Base-by-base conservation (phyloP, 2,888 invertebrate genomes). In the Ligdia adustata region DNA sequence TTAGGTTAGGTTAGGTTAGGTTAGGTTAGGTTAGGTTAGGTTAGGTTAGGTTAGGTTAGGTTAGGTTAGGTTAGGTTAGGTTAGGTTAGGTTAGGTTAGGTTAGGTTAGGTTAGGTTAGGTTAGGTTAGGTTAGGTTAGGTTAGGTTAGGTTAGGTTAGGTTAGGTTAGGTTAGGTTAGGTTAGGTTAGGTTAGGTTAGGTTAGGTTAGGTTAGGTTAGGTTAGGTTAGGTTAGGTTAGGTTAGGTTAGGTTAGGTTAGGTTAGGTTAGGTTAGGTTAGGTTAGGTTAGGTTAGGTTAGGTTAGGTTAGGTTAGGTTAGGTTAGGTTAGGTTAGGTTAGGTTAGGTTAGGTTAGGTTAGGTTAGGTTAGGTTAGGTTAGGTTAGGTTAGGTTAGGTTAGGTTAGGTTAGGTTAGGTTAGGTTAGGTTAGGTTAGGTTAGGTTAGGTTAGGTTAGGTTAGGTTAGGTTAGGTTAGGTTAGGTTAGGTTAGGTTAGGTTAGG, bases 391-490 rank as follows among this genome's bases (percentile, higher is more conserved):
- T 39, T 33, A 39, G 40, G 46, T 39, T 46, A 40, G 46, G 39
- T 45, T 31, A 39, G 31, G 38, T 39, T 45, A 39, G 39, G 45
- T 45, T 45, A 45, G 37, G 31, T 31, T 31, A 31, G 43, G 43
- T 29, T 29, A 34, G 34, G 43, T 33, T 33, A 42, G 42, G 59
- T 59, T 42, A 39, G 52, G 57, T 45, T 48, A 41, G 53, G 54
- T 46, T 50, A 45, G 56, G 27, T 27, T 26, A 38, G 32, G 55
- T 53, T 46, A 46, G 58, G 55, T 54, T 42, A 50, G 59, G 59
- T 49, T 52, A 56, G 60, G 62, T 55, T 55, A 60, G 60, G 58
- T 57, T 54, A 55, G 60, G 31, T 29, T 40, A 29, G 31, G 31
- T 31, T 31, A 40, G 40, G 40, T 40, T 40, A 40, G 40, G 40